These are phyloP conservation scores for Falco concolor DNA, from an alignment of 2,797 vertebrate genomes.

Conservation along the genomic window DNA sequence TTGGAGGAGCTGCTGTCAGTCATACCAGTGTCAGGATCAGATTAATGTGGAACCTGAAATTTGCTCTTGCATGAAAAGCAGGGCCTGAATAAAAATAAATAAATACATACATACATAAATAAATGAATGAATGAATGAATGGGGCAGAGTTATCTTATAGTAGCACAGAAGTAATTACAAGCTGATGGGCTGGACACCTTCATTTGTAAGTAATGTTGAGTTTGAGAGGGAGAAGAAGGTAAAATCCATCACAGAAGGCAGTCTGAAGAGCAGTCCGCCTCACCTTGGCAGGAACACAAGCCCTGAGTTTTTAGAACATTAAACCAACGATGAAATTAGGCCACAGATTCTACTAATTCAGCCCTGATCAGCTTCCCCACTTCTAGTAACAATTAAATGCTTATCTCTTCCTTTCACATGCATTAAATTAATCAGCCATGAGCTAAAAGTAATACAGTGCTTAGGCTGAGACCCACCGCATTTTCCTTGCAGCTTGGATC, in stretches of 20 bases:
- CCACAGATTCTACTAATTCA: constrained; percentile 26
- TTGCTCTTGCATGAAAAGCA: background rate
- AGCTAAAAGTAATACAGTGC: constrained; percentile 14
- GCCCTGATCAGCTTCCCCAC: constrained; percentile 2
- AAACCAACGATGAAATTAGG: constrained; percentile 40
- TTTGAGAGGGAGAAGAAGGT: background rate
- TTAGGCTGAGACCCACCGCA: constrained; percentile 4
- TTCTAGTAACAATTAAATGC: constrained; percentile 42
- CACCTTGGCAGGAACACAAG: background rate
- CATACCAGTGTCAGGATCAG: background rate
- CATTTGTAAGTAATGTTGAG: background rate
- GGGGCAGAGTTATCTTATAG: background rate
- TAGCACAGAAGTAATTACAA: background rate
- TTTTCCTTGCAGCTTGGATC: background rate
- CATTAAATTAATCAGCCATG: constrained; percentile 25
- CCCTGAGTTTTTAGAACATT: background rate
- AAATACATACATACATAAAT: too few species aligned
- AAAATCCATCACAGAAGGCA: background rate
- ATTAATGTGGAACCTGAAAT: background rate
- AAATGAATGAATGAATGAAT: too few species aligned
- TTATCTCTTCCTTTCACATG: constrained; percentile 43
- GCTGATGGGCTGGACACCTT: background rate
- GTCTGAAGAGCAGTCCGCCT: background rate
- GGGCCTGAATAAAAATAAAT: background rate
- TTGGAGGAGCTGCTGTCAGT: background rate